Conservation (phyloP, 92 coral and sea anemone species). For the Parazoanthus darwini region DNA sequence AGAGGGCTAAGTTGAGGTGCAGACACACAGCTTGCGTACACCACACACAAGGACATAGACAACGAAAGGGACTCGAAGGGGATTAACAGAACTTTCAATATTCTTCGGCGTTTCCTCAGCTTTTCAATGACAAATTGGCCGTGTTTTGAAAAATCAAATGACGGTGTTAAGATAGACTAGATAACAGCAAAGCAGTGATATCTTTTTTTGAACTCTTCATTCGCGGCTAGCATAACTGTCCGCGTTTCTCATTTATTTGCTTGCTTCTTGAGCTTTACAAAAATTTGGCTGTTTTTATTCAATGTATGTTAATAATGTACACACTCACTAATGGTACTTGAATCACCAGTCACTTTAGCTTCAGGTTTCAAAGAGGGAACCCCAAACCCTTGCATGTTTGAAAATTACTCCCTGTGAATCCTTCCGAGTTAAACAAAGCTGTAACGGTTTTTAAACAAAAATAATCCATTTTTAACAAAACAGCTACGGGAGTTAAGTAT, state of each 20-base stretch:
- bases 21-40: too few relatives aligned
- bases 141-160: background rate
- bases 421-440: background rate
- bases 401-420: background rate
- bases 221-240: background rate
- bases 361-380: background rate
- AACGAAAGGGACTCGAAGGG: background rate
- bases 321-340: background rate
- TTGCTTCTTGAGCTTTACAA: too few relatives aligned
- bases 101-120: background rate
- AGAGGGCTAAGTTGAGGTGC: background rate
- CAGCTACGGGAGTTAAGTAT: background rate
- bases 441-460: background rate
- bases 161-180: background rate
- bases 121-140: background rate
- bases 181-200: background rate
- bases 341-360: background rate
- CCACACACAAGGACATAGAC: background rate
- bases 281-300: background rate
- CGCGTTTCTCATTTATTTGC: too few relatives aligned
- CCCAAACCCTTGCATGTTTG: background rate
- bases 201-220: too few relatives aligned
- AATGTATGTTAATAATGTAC: background rate
- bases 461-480: too few relatives aligned
- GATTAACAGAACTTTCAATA: too few relatives aligned